Conservation (phyloP, 2,797 vertebrate genomes). For the Eospalax fontanierii region DNA sequence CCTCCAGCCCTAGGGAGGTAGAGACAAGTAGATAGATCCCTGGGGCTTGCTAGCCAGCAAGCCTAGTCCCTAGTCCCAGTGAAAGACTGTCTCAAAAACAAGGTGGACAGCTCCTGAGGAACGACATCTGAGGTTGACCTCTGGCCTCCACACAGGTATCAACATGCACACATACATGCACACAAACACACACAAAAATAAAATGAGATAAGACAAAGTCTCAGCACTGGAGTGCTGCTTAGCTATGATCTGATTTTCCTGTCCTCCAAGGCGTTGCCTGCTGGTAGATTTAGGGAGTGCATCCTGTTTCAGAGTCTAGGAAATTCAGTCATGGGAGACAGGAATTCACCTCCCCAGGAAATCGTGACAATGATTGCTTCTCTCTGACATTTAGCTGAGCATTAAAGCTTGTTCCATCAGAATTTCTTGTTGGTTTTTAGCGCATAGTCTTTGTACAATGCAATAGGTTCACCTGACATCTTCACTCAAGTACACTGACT, state of each 20-base stretch:
- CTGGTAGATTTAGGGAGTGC: no score
- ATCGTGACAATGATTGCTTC: no score
- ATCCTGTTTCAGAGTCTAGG: not conserved
- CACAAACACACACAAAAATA: no score
- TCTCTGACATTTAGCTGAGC: not conserved
- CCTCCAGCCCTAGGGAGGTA: not conserved
- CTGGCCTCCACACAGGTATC: not conserved
- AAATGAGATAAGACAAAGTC: not conserved
- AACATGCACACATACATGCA: no score
- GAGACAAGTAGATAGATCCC: not conserved
- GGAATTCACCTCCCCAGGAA: not conserved
- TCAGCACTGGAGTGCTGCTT: not conserved
- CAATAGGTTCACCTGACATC: not conserved
- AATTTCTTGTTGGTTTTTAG: not conserved
- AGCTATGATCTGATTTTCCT: not conserved
- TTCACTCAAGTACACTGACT: not conserved
- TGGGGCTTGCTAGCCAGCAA: not conserved
- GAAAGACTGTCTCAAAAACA: not conserved
- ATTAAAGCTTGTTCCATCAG: not conserved
- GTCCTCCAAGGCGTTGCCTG: fast-evolving
- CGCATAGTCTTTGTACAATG: not conserved
- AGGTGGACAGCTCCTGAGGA: not conserved
- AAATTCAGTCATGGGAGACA: fast-evolving
- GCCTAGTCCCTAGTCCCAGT: not conserved
- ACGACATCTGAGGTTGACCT: not conserved